Evolutionary conservation across 2,888 invertebrate genomes (phyloP).

Genomic region (Arctia plantaginis): DNA sequence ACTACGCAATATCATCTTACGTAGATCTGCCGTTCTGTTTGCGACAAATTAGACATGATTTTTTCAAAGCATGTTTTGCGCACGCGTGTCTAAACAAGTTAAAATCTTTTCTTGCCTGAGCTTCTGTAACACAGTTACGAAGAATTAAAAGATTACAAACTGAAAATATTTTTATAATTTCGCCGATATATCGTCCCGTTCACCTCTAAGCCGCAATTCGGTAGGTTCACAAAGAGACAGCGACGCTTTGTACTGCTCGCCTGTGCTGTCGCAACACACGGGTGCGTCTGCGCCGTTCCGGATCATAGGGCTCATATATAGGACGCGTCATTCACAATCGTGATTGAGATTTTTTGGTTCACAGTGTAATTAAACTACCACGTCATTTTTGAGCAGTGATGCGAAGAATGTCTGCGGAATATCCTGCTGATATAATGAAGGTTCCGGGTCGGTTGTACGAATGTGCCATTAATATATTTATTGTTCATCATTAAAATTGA

Average conservation of each 20-base stretch:
- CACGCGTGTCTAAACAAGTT: background rate
- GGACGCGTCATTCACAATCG: slow-evolving; percentile 67
- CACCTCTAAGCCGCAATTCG: slow-evolving; percentile 16
- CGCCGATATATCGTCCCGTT: slow-evolving; percentile 18
- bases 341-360: slow-evolving; percentile 58
- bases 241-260: slow-evolving; percentile 56
- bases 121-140: no score
- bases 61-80: background rate
- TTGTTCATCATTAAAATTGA: background rate
- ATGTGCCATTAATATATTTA: background rate
- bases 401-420: slow-evolving; percentile 31
- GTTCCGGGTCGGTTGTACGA: background rate
- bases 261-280: slow-evolving; percentile 61
- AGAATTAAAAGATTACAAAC: background rate
- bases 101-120: no score
- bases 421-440: slow-evolving; percentile 20
- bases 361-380: slow-evolving; percentile 49
- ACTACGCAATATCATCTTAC: background rate
- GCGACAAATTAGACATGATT: background rate
- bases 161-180: background rate
- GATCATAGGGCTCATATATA: slow-evolving; percentile 67
- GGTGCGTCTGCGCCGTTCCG: slow-evolving; percentile 70
- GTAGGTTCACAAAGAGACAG: slow-evolving; percentile 63
- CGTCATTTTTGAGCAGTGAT: slow-evolving; percentile 44
- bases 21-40: background rate